Evolutionary conservation across 2,113 vertebrate species (phyloP).

Genomic region (Aythya baeri): DNA sequence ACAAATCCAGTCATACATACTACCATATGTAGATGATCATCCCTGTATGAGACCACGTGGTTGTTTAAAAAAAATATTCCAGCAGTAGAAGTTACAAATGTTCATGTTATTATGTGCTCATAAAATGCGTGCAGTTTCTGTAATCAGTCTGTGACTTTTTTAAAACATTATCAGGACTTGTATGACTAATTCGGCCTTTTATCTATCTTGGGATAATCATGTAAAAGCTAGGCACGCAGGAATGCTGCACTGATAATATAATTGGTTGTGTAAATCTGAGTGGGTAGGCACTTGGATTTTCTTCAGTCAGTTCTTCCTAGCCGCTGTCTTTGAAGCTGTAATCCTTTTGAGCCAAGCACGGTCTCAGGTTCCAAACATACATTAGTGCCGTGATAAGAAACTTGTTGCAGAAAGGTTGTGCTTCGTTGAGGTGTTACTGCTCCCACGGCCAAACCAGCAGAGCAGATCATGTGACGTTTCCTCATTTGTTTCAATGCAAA

Average conservation of each 20-base stretch:
- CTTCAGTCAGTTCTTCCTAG: constrained; percentile 53
- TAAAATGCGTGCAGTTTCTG: not conserved
- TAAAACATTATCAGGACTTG: constrained; percentile 8
- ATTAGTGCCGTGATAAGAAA: not conserved
- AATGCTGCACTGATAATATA: constrained; percentile 9
- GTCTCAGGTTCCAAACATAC: constrained; percentile 13
- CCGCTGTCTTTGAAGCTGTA: constrained; percentile 51
- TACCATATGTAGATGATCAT: not conserved
- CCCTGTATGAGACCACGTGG: not conserved
- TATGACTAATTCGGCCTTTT: constrained; percentile 53
- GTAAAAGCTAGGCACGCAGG: constrained; percentile 10
- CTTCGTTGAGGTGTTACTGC: not conserved
- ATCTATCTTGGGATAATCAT: constrained; percentile 35
- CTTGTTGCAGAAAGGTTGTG: not conserved
- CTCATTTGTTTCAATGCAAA: not conserved
- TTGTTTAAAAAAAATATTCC: not conserved
- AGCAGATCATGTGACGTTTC: not conserved
- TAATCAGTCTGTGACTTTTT: not conserved
- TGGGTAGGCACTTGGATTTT: constrained; percentile 52
- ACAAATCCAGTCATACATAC: not conserved
- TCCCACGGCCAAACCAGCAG: not conserved
- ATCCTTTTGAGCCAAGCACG: not conserved
- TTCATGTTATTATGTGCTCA: not conserved
- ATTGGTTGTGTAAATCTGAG: constrained; percentile 41
- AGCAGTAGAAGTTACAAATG: not conserved